Evolutionary conservation across 2,113 vertebrate genomes (phyloP).

Genomic region (Todiramphus chloris): DNA sequence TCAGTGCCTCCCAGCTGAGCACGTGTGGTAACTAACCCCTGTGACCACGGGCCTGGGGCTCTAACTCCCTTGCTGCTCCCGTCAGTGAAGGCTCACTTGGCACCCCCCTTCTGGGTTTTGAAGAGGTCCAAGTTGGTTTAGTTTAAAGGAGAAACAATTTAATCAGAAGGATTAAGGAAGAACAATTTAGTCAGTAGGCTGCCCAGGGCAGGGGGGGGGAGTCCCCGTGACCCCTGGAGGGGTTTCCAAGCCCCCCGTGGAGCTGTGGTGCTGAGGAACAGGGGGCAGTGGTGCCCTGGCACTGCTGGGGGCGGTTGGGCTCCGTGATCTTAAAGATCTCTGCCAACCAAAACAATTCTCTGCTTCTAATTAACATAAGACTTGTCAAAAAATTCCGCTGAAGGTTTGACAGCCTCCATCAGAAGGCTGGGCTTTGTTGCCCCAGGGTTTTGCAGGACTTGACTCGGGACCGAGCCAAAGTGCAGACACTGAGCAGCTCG

Average conservation of each 20-base stretch:
- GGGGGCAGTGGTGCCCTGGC: background rate
- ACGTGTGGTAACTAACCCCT: background rate
- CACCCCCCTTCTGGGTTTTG: accelerated
- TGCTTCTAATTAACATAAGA: background rate
- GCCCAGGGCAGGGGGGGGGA: background rate
- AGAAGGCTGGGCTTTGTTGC: background rate
- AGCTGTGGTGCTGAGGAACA: background rate
- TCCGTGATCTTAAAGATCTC: background rate
- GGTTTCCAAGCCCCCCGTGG: background rate
- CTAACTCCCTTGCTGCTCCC: background rate
- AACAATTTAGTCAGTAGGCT: background rate
- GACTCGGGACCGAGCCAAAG: background rate
- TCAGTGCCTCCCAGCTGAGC: background rate
- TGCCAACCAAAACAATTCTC: background rate
- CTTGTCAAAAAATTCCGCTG: background rate
- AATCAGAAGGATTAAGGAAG: background rate
- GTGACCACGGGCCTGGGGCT: background rate
- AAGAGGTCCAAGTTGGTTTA: background rate
- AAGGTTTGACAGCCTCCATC: background rate
- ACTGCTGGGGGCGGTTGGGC: background rate
- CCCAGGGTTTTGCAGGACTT: accelerated
- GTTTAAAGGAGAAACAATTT: background rate
- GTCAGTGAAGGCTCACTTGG: background rate
- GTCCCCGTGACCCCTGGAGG: background rate
- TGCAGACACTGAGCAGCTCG: background rate